Conservation (phyloP, 2,113 vertebrate genomes). For the Pycnonotus jocosus region DNA sequence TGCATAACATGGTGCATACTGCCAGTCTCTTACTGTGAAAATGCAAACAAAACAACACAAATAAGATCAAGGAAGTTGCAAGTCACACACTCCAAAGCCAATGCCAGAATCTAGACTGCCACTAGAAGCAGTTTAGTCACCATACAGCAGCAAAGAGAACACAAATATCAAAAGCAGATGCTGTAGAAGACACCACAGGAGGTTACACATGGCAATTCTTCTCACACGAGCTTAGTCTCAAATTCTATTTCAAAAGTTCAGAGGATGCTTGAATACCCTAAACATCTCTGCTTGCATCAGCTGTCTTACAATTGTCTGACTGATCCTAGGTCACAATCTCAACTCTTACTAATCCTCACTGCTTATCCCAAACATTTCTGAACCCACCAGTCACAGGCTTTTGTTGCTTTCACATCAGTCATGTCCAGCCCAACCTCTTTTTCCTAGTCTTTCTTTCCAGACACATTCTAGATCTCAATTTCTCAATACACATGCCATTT, state of each 20-base stretch:
- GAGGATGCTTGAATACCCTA: not conserved
- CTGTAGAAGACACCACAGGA: not conserved
- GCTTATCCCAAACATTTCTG: not conserved
- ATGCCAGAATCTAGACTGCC: not conserved
- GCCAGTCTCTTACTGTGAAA: not conserved
- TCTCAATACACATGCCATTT: not conserved
- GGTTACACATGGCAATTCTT: not conserved
- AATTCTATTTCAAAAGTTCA: not conserved
- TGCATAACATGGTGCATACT: accelerated
- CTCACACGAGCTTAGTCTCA: not conserved
- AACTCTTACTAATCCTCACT: not conserved
- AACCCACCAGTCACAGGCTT: not conserved
- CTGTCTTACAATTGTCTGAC: not conserved
- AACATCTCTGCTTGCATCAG: not conserved
- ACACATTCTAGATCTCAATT: not conserved
- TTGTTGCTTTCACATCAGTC: not conserved
- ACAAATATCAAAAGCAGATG: not conserved
- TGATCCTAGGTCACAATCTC: not conserved
- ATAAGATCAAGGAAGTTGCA: not conserved
- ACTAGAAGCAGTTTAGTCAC: not conserved
- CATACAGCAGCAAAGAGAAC: not conserved
- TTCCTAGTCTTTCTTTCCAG: not conserved
- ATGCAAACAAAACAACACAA: not conserved
- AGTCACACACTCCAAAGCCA: not conserved
- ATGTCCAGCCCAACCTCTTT: not conserved